These are phyloP conservation scores for Cardinalis cardinalis DNA, from an alignment of 2,113 vertebrate genomes.

Conservation along the genomic window DNA sequence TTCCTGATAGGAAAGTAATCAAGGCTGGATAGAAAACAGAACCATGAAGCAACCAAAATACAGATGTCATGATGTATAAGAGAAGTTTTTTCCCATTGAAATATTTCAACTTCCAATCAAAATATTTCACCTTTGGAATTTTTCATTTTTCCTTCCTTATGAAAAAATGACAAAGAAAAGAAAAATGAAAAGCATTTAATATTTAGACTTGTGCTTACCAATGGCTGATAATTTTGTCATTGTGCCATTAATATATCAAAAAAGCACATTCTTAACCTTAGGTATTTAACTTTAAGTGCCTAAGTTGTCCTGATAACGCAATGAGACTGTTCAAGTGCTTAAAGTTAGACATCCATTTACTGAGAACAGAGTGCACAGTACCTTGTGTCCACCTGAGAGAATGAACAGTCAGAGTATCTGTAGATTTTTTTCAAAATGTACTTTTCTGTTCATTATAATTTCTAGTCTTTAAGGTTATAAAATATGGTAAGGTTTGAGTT, in stretches of 20 bases:
- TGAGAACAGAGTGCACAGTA: background rate
- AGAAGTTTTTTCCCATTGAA: background rate
- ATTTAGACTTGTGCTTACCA: background rate
- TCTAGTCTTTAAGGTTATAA: background rate
- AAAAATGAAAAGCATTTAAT: background rate
- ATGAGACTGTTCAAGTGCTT: background rate
- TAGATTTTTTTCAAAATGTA: background rate
- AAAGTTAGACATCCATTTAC: background rate
- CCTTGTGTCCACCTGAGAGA: background rate
- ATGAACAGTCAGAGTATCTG: background rate
- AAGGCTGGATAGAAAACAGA: background rate
- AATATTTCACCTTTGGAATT: background rate
- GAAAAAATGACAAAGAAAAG: background rate
- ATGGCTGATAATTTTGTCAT: background rate
- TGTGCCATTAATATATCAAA: background rate
- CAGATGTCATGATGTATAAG: background rate
- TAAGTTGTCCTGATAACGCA: background rate
- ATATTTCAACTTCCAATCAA: background rate
- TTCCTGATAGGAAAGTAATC: background rate
- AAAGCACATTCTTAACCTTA: background rate
- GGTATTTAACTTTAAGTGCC: background rate
- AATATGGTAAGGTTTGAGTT: background rate
- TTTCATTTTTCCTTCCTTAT: background rate
- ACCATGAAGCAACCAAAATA: background rate
- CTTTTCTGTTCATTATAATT: background rate